Evolutionary conservation across 2,113 vertebrate species (phyloP), one percentile per base, ranked within the genome.

Genomic region (Nettapus auritus): DNA sequence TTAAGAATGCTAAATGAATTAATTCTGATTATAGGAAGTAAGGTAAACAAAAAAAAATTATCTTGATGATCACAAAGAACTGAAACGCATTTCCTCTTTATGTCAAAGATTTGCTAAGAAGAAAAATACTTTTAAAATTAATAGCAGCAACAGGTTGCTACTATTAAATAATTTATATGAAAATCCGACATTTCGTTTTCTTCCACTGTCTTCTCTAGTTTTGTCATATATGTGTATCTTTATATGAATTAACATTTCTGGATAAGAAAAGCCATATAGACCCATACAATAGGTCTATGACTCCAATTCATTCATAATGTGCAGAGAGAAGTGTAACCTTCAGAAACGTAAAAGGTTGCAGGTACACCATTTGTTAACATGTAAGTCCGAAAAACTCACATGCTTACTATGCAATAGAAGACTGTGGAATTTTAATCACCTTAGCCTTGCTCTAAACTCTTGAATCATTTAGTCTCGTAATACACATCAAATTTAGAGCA

Each of bases 81-180:
- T 31, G 67, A 57, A 31, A 22, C 26, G 79, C 1, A 48, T 68
- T 91, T 36, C 13, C 16, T 18, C 29, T 70, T 77, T 48, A 74
- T 14, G 8, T 52, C 48, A 80, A 83, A 10, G 11, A 23, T 11
- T 3, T 93, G 13, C 17, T 88, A 81, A 66, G 76, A 86, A 93
- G 93, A 78, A 91, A 78, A 91, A 22, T 4, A 40, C 26, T 84
- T 68, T 4, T 25, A 68, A 84, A 94, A 91, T 88, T 88, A 93
- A 64, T 25, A 28, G 11, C 21, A 96, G 19, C 13, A 84, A 70
- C 46, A 56, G 9, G 2, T 68, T 9, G 42, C 28, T 81, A 15
- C 34, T 90, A 19, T 52, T 67, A 91, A 93, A 89, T 34, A 75
- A 74, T 36, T 71, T 18, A 57, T 53, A 75, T 13, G 14, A 88